These are phyloP conservation scores for Coranthus polyacanthus DNA, from an alignment of 2,797 vertebrate genomes.

Conservation along the genomic window DNA sequence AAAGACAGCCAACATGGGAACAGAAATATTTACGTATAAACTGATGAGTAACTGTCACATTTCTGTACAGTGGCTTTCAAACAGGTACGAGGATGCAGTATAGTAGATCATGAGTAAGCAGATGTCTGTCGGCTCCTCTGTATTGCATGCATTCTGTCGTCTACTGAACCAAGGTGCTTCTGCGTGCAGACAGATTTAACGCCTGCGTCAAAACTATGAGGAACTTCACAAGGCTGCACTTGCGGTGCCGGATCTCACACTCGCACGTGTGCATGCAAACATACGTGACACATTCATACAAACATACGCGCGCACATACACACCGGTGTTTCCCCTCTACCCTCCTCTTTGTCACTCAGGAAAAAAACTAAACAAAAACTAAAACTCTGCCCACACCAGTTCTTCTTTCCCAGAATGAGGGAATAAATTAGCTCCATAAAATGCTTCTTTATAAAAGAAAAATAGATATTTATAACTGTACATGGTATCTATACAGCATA, in stretches of 20 bases:
- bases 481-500: constrained; percentile 78
- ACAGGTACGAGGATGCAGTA: constrained; percentile 49
- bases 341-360: constrained; percentile 40
- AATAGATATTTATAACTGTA: constrained; percentile 84
- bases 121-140: constrained; percentile 66
- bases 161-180: constrained; percentile 81
- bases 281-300: constrained; percentile 7
- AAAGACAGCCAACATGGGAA: constrained; percentile 55
- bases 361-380: constrained; percentile 51
- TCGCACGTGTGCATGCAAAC: constrained; percentile 52
- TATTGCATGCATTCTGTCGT: constrained; percentile 72
- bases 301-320: constrained; percentile 5
- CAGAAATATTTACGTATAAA: constrained; percentile 61
- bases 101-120: constrained; percentile 53
- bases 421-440: constrained; percentile 84
- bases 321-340: constrained; percentile 40
- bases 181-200: constrained; percentile 66
- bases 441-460: constrained; percentile 91
- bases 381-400: constrained; percentile 62
- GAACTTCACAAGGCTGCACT: constrained; percentile 67
- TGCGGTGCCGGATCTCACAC: constrained; percentile 49
- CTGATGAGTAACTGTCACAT: constrained; percentile 51
- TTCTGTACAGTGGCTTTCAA: constrained; percentile 66
- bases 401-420: constrained; percentile 77
- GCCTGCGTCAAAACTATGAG: constrained; percentile 72